phyloP scores from a whole-genome alignment of 2,113 vertebrate genomes.

The Jacana jacana region DNA sequence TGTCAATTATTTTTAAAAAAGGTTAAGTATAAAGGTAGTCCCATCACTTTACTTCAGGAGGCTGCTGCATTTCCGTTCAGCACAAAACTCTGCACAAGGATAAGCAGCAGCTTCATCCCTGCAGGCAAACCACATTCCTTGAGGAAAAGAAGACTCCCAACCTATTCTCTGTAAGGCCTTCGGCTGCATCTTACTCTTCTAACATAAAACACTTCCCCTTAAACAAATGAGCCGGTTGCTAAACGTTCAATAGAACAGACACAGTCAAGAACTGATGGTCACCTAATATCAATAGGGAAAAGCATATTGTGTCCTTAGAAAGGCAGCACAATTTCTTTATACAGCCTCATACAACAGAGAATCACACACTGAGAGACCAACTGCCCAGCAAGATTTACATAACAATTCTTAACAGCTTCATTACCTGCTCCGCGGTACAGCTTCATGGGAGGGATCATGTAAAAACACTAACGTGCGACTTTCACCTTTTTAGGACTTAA shows the following conservation, averaged over 20 bases:
- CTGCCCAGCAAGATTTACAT: background rate
- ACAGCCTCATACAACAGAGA: background rate
- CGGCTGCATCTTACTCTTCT: background rate
- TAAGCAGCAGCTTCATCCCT: background rate
- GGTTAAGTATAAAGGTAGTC: background rate
- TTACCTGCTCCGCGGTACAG: background rate
- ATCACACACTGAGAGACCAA: background rate
- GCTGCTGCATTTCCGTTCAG: background rate
- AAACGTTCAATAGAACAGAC: background rate
- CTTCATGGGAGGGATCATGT: accelerated
- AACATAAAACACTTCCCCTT: background rate
- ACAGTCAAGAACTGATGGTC: background rate
- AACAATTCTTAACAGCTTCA: background rate
- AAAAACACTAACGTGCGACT: background rate
- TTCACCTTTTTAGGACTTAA: background rate
- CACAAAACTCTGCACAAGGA: background rate
- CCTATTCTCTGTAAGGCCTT: background rate
- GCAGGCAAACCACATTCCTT: background rate
- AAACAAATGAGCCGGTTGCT: background rate
- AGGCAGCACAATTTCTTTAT: background rate
- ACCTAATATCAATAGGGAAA: background rate
- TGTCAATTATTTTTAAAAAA: background rate
- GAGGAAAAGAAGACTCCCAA: background rate
- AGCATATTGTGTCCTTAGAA: background rate
- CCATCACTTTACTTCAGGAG: background rate